Percentiles rank a stretch among this genome's conserved stretches.
Conservation (phyloP, 2,888 invertebrate species). For the Pheosia tremula region DNA sequence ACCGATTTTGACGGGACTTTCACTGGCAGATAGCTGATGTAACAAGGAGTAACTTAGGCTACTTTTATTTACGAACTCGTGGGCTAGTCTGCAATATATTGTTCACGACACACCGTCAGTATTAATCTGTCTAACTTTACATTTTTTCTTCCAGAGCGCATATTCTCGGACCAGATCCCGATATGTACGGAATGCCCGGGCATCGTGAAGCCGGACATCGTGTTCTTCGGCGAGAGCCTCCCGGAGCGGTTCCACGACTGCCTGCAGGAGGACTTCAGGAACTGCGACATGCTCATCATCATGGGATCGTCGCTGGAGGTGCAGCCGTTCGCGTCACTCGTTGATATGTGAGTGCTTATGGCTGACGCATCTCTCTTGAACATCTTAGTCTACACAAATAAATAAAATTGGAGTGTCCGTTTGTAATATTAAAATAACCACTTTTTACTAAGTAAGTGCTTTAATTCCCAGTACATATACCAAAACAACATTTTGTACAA, state of each 20-base stretch:
- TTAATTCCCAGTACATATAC: too few relatives aligned
- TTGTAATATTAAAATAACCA: too few relatives aligned
- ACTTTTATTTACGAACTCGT: too few relatives aligned
- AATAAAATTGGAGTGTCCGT: too few relatives aligned
- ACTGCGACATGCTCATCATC: slow-evolving; percentile 96
- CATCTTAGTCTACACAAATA: too few relatives aligned
- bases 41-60: too few relatives aligned
- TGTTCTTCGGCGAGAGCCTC: slow-evolving; percentile 97
- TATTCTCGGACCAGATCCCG: slow-evolving; percentile 89
- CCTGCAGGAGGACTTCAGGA: slow-evolving; percentile 89
- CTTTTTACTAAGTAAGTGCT: too few relatives aligned
- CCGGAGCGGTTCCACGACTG: slow-evolving; percentile 90
- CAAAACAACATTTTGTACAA: too few relatives aligned
- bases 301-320: slow-evolving; percentile 98
- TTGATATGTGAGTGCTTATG: slow-evolving; percentile 86
- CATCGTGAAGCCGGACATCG: slow-evolving; percentile 97
- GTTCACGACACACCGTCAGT: too few relatives aligned
- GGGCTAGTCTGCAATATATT: too few relatives aligned
- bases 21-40: too few relatives aligned
- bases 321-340: slow-evolving; percentile 96
- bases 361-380: not conserved
- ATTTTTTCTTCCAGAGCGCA: slow-evolving; percentile 83
- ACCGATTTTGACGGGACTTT: too few relatives aligned
- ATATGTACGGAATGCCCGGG: slow-evolving; percentile 90
- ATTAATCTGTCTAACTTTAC: not conserved